These are phyloP conservation scores for Notolepis coatsorum DNA, from an alignment of 2,797 vertebrate genomes.

Conservation along the genomic window DNA sequence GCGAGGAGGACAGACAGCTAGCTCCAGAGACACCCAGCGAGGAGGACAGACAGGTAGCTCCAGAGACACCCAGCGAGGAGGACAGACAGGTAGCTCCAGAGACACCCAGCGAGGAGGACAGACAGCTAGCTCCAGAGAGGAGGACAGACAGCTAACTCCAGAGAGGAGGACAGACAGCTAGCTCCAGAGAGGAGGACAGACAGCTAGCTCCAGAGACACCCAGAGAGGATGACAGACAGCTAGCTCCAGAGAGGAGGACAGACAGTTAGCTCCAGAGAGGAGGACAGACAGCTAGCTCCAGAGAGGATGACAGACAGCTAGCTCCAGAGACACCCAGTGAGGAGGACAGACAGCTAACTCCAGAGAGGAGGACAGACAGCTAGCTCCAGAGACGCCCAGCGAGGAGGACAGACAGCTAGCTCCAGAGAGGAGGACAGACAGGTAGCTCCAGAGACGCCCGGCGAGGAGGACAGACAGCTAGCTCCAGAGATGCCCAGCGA, in stretches of 20 bases:
- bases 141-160: slow-evolving; percentile 30
- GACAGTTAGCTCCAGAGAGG: slow-evolving; percentile 56
- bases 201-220: slow-evolving; percentile 56
- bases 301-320: slow-evolving; percentile 51
- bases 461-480: slow-evolving; percentile 29
- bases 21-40: too few relatives aligned
- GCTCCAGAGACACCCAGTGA: too few relatives aligned
- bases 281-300: slow-evolving; percentile 30
- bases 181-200: slow-evolving; percentile 21
- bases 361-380: slow-evolving; percentile 47
- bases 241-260: slow-evolving; percentile 29
- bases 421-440: slow-evolving; percentile 42
- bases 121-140: slow-evolving; percentile 56
- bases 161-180: too few relatives aligned
- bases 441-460: slow-evolving; percentile 48
- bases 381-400: too few relatives aligned
- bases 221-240: too few relatives aligned
- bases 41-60: slow-evolving; percentile 26
- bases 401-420: too few relatives aligned
- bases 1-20: slow-evolving; percentile 52
- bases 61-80: slow-evolving; percentile 33
- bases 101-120: slow-evolving; percentile 33
- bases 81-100: slow-evolving; percentile 52
- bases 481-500: slow-evolving; percentile 36
- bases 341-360: slow-evolving; percentile 26